These are phyloP conservation scores for Cheilosia scutellata DNA, from an alignment of 2,888 invertebrate species.

Conservation along the genomic window DNA sequence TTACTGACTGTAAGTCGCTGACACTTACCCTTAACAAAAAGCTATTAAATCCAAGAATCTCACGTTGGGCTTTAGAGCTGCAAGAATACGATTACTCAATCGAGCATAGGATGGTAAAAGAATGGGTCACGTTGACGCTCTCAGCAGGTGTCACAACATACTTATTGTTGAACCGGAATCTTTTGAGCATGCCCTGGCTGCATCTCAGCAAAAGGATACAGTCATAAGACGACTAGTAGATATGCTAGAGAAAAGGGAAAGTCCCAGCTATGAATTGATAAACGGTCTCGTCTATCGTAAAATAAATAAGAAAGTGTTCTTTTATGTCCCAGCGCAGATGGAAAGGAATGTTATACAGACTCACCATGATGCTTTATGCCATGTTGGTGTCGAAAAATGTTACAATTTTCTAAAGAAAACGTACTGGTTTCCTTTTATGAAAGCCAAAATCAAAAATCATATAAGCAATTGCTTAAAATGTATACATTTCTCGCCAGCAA, in stretches of 20 bases:
- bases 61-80: conserved; percentile 68
- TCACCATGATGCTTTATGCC: neutral
- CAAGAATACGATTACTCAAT: conserved; percentile 72
- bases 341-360: neutral
- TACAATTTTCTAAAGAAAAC: no score
- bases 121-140: conserved; percentile 78
- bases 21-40: conserved; percentile 69
- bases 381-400: no score
- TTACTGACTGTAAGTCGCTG: conserved; percentile 77
- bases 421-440: conserved; percentile 51
- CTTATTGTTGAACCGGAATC: neutral
- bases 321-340: neutral
- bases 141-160: conserved; percentile 25
- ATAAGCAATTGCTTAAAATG: conserved; percentile 32
- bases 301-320: neutral
- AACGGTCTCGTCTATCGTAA: neutral
- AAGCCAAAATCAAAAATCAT: conserved; percentile 30
- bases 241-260: neutral
- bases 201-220: neutral
- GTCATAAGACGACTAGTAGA: neutral
- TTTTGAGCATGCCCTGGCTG: neutral
- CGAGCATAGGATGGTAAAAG: conserved; percentile 65
- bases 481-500: conserved; percentile 77
- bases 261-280: neutral
- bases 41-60: conserved; percentile 75